These are phyloP conservation scores for Pyrocoelia pectoralis DNA, from an alignment of 2,888 invertebrate species.

Conservation along the genomic window DNA sequence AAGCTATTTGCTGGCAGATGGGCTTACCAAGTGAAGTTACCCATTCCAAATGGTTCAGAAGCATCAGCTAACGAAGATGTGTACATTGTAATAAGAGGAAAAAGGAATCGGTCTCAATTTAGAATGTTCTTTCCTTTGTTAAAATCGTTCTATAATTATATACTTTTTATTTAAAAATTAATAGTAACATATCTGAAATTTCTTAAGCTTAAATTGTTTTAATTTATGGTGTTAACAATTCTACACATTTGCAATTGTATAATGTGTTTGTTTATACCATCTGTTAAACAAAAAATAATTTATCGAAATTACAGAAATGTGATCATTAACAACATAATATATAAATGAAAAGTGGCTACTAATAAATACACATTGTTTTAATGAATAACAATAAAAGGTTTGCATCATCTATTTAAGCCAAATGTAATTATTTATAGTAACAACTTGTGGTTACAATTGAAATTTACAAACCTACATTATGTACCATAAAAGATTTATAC, in stretches of 20 bases:
- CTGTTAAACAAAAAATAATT: conserved; percentile 14
- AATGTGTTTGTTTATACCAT: background rate
- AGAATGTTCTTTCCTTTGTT: no score
- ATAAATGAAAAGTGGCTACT: conserved; percentile 10
- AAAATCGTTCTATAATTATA: conserved; percentile 23
- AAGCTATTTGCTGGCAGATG: no score
- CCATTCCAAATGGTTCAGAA: no score
- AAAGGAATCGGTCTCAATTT: no score
- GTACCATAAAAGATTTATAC: conserved; percentile 20
- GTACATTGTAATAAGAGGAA: no score
- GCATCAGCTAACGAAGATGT: no score
- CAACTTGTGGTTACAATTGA: conserved; percentile 26
- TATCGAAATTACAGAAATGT: conserved; percentile 19
- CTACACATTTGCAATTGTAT: conserved; percentile 10
- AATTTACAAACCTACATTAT: conserved; percentile 29
- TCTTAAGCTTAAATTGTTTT: conserved; percentile 35
- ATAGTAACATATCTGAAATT: conserved; percentile 36
- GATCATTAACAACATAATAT: conserved; percentile 19
- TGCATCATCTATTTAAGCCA: conserved; percentile 4
- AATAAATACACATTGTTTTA: background rate
- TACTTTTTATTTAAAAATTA: conserved; percentile 44
- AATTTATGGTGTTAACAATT: conserved; percentile 34
- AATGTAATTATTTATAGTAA: conserved; percentile 18
- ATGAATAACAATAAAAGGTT: background rate
- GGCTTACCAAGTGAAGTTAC: no score